Base-by-base conservation (phyloP, 2,113 vertebrate genomes). In the Oceanodroma tethys region DNA sequence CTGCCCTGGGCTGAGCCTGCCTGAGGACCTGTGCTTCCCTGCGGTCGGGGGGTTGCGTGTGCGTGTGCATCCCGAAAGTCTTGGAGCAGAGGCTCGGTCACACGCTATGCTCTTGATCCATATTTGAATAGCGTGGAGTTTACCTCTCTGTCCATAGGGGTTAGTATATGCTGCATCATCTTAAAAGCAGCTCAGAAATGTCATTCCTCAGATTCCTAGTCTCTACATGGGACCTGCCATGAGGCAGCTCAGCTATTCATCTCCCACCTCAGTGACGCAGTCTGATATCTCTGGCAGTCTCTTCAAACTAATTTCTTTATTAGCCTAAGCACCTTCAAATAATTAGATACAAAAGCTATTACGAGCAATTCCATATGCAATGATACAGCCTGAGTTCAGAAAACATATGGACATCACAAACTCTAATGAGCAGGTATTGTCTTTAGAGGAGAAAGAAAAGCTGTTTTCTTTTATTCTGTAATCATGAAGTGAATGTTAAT, bases 361-460 rank as follows among this genome's bases (percentile, higher is more conserved):
- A 73, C 29, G 59, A 63, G 70, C 65, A 63, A 82, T 81, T 88
- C 76, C 32, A 74, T 71, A 88, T 65, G 78, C 73, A 55, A 2
- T 55, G 81, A 79, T 75, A 68, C 56, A 88, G 56, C 40, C 60
- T 62, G 72, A 67, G 38, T 67, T 88, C 17, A 6, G 82, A 91
- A 94, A 72, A 94, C 85, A 88, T 71, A 85, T 19, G 79, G 88
- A 38, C 81, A 92, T 62, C 70, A 63, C 71, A 79, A 93, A 88
- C 56, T 70, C 84, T 74, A 92, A 93, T 32, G 68, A 86, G 79
- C 88, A 82, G 52, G 52, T 50, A 55, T 66, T 92, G 65, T 66
- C 81, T 89, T 87, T 21, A 60, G 43, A 78, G 68, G 63, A 76
- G 73, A 87, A 83, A 76, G 68, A 70, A 95, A 81, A 81, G 65